A percentile compares a stretch with the other conserved stretches of the same genome.
Conservation (phyloP, 2,797 vertebrate species). For the Harpagifer antarcticus region DNA sequence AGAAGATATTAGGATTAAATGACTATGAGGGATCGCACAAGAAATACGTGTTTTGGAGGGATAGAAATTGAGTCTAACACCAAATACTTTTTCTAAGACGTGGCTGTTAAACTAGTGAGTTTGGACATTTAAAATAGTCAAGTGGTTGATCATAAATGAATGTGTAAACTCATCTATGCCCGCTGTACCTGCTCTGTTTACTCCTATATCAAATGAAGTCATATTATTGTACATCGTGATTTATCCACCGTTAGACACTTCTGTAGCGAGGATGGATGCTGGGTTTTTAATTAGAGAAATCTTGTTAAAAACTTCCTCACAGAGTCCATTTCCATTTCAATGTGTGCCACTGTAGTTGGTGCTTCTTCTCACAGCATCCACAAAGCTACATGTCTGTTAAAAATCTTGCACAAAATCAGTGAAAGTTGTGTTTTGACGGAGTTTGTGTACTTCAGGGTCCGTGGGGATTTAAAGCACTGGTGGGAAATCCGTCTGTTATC, state of each 20-base stretch:
- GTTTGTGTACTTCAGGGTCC: constrained; percentile 15
- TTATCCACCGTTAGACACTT: constrained; percentile 1
- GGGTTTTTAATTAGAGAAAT: not conserved
- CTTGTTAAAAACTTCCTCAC: not conserved
- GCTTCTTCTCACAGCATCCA: constrained; percentile 25
- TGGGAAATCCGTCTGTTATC: not conserved
- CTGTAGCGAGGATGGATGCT: not conserved
- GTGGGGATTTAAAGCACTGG: constrained; percentile 41
- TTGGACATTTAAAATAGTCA: not conserved
- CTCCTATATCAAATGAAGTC: not conserved
- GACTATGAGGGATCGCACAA: constrained; percentile 30
- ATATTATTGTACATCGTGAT: not conserved
- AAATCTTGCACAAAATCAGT: constrained; percentile 46
- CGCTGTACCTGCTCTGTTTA: constrained; percentile 3
- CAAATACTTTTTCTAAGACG: not conserved
- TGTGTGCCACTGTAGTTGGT: constrained; percentile 4
- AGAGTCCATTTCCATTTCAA: not conserved
- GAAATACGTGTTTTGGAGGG: not conserved
- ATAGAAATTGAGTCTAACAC: not conserved
- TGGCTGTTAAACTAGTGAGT: not conserved
- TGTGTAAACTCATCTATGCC: constrained; percentile 1
- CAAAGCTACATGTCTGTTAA: constrained; percentile 32
- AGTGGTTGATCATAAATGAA: not conserved
- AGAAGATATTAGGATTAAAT: constrained; percentile 33
- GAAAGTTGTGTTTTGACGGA: constrained; percentile 25